Evolutionary conservation across 2,113 vertebrate species (phyloP), one percentile per base, ranked within the genome.

Genomic region (Hiodon tergisus): DNA sequence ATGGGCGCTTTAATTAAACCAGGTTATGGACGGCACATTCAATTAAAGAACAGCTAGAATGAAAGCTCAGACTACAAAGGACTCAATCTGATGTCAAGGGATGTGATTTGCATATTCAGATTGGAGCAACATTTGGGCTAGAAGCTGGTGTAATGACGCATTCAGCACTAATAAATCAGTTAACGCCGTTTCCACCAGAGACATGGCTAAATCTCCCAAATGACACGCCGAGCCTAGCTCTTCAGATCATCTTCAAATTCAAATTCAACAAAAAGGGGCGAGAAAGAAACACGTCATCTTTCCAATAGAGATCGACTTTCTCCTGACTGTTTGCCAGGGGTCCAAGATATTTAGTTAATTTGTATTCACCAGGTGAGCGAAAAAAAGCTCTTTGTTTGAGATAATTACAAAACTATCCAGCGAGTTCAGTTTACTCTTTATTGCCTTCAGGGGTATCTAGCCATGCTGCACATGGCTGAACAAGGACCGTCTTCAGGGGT

Each of bases 101-200:
- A 2, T 59, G n/a, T 52, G 67, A 88, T 90, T 89, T 88, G 83
- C 87, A 89, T 89, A 88, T 90, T 87, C 86, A 90, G 90, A 90
- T 88, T 85, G 83, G 82, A 69, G 78, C 80, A 76, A 72, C 81
- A 86, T 90, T 90, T 84, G 85, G 87, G 85, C 86, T 90, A 90
- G 86, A 86, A 82, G 87, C 84, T 83, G 81, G 82, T 81, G 86
- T 91, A 91, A 91, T 90, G 91, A 88, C 66, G 85, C 88, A 70
- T 88, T 91, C 88, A 89, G 88, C 83, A 81, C 68, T 88, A 87
- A 89, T 91, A 87, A 90, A 88, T 91, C 87, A 86, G 86, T 85
- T 84, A 87, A 86, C 86, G 86, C 87, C 86, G 85, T 78, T 87
- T 80, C 77, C 82, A 69, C 84, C 78, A 82, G 81, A 83, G 83